A percentile compares a stretch with the other conserved stretches of the same genome.
phyloP scores from a whole-genome alignment of 2,113 vertebrate genomes.

The Laterallus jamaicensis region DNA sequence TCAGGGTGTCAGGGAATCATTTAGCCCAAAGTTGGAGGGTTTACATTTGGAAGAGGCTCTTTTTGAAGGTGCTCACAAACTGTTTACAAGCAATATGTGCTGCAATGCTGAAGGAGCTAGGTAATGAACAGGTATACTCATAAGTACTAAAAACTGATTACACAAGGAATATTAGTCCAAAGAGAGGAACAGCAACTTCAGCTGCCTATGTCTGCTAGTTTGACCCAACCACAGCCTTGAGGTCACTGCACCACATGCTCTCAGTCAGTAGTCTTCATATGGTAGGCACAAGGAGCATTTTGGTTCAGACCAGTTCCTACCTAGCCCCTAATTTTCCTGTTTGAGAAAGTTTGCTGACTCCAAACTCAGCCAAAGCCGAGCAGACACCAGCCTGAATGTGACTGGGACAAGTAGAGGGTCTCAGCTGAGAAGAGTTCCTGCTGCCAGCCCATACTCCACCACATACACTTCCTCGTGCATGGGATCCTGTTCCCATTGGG shows the following conservation, averaged over 20 bases:
- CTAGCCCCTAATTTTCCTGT: background rate
- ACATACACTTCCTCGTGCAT: rapidly evolving
- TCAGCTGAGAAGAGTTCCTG: background rate
- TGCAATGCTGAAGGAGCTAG: background rate
- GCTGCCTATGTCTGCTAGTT: background rate
- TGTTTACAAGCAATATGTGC: background rate
- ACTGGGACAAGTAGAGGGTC: background rate
- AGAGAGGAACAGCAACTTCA: background rate
- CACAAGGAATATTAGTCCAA: background rate
- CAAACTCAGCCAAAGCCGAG: background rate
- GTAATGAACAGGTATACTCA: background rate
- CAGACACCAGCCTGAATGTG: background rate
- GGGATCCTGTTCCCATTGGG: background rate
- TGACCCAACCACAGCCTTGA: background rate
- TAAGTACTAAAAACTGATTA: background rate
- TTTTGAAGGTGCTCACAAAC: background rate
- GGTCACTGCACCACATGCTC: background rate
- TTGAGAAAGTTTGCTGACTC: background rate
- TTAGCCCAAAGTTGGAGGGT: background rate
- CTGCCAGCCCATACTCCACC: background rate
- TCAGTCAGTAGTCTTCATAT: background rate
- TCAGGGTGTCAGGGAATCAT: background rate
- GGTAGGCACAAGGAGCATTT: background rate
- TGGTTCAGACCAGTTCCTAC: background rate
- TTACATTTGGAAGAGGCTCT: background rate